Evolutionary conservation across 2,888 invertebrate species (phyloP).

Genomic region (Suillia variegata): DNA sequence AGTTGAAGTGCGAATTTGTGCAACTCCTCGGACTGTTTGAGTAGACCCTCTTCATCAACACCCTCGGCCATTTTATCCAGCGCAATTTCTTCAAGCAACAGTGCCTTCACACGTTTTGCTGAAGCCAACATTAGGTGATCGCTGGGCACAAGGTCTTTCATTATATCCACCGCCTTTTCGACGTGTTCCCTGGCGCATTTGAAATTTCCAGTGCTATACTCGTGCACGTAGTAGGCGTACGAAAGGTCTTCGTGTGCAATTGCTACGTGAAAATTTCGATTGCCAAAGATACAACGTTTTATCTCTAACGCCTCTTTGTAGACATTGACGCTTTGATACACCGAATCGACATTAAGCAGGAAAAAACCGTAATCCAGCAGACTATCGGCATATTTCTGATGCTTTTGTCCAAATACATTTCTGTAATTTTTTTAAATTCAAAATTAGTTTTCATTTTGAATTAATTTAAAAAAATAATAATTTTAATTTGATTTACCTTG

Average conservation of each 20-base stretch:
- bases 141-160: constrained; percentile 77
- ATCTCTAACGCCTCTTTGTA: constrained; percentile 80
- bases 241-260: constrained; percentile 90
- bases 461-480: constrained; percentile 6
- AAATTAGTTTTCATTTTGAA: neutral
- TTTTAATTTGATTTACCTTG: constrained; percentile 52
- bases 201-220: constrained; percentile 89
- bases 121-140: constrained; percentile 87
- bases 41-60: constrained; percentile 65
- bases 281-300: constrained; percentile 78
- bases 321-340: constrained; percentile 81
- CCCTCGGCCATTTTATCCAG: constrained; percentile 72
- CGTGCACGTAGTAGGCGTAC: constrained; percentile 89
- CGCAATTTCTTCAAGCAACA: constrained; percentile 92
- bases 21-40: constrained; percentile 80
- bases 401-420: constrained; percentile 66
- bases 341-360: constrained; percentile 85
- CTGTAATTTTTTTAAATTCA: constrained; percentile 33
- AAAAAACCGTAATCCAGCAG: constrained; percentile 90
- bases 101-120: constrained; percentile 88
- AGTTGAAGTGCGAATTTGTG: constrained; percentile 83
- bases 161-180: constrained; percentile 80
- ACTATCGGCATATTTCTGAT: constrained; percentile 84
- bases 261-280: constrained; percentile 85
- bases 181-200: constrained; percentile 81